A percentile compares a stretch with the other conserved stretches of the same genome.
Evolutionary conservation across 2,888 invertebrate genomes (phyloP).

Genomic region (Yponomeuta evonymella): DNA sequence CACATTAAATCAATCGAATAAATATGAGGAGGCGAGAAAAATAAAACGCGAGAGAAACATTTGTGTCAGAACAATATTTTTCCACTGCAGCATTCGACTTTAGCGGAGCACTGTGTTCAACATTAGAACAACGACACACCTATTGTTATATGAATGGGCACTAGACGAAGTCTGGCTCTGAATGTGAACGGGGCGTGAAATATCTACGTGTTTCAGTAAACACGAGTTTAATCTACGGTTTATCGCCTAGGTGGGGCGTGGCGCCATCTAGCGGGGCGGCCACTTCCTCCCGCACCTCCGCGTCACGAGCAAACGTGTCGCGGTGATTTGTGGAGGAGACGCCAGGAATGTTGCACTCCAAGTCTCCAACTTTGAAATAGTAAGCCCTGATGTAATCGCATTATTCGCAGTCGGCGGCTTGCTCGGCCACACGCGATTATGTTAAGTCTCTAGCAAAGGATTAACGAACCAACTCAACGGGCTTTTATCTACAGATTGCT

Average conservation of each 20-base stretch:
- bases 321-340: conserved; percentile 10
- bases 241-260: conserved; percentile 38
- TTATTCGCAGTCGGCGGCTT: not conserved
- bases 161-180: conserved; percentile 44
- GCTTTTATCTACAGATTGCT: not conserved
- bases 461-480: not conserved
- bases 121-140: not conserved
- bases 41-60: not conserved
- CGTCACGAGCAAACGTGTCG: conserved; percentile 7
- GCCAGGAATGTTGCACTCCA: not conserved
- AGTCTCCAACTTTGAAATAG: not conserved
- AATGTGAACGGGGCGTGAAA: conserved; percentile 60
- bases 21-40: too few species aligned
- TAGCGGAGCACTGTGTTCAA: not conserved
- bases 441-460: not conserved
- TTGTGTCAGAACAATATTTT: not conserved
- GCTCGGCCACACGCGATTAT: not conserved
- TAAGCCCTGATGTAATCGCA: not conserved
- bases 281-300: conserved; percentile 18
- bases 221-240: conserved; percentile 69
- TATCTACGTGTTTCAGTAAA: conserved; percentile 64
- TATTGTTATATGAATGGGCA: conserved; percentile 8
- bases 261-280: conserved; percentile 20
- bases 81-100: not conserved
- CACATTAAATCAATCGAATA: too few species aligned